A percentile compares a stretch with the other conserved stretches of the same genome.
Conservation (phyloP, 2,797 vertebrate species). For the Aphelocoma californica region DNA sequence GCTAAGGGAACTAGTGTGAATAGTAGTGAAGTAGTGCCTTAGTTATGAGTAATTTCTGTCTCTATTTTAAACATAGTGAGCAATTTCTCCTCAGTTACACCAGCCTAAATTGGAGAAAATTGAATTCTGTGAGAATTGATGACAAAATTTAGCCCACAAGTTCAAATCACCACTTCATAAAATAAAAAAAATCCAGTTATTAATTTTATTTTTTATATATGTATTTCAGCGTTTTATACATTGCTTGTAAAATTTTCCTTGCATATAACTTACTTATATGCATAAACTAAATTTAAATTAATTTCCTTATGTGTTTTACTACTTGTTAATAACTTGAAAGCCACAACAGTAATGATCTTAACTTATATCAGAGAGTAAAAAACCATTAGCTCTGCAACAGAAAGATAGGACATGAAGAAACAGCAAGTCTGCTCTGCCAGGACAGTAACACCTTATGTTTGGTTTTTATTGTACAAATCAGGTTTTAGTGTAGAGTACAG, state of each 20-base stretch:
- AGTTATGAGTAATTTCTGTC: conserved; percentile 51
- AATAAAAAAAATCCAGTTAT: conserved; percentile 18
- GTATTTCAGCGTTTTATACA: conserved; percentile 9
- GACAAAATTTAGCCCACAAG: background rate
- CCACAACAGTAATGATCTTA: background rate
- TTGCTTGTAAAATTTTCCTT: background rate
- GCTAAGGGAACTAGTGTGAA: background rate
- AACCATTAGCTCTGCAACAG: background rate
- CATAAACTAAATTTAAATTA: conserved; percentile 51
- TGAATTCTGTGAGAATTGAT: background rate
- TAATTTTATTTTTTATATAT: conserved; percentile 26
- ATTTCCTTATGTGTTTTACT: conserved; percentile 28
- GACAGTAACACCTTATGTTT: background rate
- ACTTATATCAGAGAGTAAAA: conserved; percentile 28
- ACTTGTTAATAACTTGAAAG: conserved; percentile 28
- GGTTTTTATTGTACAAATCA: background rate
- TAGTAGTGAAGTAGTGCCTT: conserved; percentile 20
- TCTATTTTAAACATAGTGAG: conserved; percentile 57
- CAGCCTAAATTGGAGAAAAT: background rate
- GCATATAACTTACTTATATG: background rate
- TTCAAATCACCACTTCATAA: conserved; percentile 30
- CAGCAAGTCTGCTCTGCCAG: background rate
- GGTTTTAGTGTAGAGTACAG: background rate
- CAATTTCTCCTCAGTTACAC: conserved; percentile 30
- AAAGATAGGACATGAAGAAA: background rate